A percentile compares a stretch with the other conserved stretches of the same genome.
Conservation (phyloP, 2,888 invertebrate genomes). For the Invenusta paracnida region DNA sequence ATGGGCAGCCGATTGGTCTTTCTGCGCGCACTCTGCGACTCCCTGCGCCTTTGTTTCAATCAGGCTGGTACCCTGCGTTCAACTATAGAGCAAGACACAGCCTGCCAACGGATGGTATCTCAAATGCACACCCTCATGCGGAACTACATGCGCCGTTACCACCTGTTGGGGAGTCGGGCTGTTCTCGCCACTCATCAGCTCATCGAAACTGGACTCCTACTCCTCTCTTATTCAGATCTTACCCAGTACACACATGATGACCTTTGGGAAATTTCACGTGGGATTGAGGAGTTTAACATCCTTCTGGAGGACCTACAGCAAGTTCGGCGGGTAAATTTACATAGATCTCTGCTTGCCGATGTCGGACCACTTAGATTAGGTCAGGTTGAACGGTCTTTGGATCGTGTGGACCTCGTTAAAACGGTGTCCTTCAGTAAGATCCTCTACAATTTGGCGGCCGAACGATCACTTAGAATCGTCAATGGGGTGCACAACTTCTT, state of each 20-base stretch:
- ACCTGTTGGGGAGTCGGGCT: not conserved
- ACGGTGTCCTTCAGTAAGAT: constrained; percentile 40
- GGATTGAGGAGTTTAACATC: constrained; percentile 58
- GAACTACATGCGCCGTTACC: constrained; percentile 21
- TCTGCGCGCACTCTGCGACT: constrained; percentile 31
- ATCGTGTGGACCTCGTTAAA: not conserved
- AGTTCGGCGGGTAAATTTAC: not conserved
- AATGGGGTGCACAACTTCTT: constrained; percentile 36
- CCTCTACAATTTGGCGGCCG: constrained; percentile 32
- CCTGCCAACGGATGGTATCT: constrained; percentile 34
- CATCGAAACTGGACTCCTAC: constrained; percentile 55
- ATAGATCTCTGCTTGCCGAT: not conserved
- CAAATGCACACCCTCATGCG: constrained; percentile 3
- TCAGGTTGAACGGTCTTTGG: not conserved
- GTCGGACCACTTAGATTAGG: not conserved
- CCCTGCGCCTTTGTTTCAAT: constrained; percentile 30
- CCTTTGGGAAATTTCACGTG: constrained; percentile 57
- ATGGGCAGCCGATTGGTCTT: constrained; percentile 19
- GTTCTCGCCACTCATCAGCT: constrained; percentile 48
- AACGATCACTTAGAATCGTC: constrained; percentile 31
- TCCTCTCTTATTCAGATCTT: constrained; percentile 57
- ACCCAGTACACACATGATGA: constrained; percentile 54
- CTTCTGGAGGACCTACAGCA: constrained; percentile 46
- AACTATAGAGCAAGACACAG: constrained; percentile 43
- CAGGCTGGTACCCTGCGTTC: constrained; percentile 43